These are phyloP conservation scores for Sylvia atricapilla DNA, from an alignment of 2,113 vertebrate species.

Conservation along the genomic window DNA sequence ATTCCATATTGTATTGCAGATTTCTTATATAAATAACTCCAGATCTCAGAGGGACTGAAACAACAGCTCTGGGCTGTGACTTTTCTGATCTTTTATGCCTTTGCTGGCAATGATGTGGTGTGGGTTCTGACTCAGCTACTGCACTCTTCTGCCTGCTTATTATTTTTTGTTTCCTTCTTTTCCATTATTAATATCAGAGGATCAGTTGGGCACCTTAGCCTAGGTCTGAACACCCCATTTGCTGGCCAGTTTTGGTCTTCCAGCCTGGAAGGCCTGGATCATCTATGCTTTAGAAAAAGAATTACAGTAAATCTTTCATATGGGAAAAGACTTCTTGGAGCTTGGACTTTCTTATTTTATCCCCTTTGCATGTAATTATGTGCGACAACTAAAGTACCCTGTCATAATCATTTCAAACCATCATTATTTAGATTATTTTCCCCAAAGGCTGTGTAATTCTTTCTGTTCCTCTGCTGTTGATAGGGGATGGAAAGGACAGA, in stretches of 20 bases:
- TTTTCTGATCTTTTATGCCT: not conserved
- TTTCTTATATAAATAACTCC: not conserved
- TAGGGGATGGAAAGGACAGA: not conserved
- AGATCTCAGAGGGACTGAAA: not conserved
- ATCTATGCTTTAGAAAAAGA: not conserved
- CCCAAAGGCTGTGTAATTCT: not conserved
- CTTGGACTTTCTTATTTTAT: not conserved
- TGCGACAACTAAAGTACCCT: not conserved
- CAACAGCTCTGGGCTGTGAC: not conserved
- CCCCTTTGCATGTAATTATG: not conserved
- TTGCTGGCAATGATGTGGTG: not conserved
- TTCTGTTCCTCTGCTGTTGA: not conserved
- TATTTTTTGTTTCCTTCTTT: rapidly evolving
- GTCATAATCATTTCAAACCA: not conserved
- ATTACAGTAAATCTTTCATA: not conserved
- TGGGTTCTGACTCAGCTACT: slow-evolving; percentile 16
- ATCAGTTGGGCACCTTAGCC: not conserved
- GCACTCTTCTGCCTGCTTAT: not conserved
- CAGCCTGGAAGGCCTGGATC: not conserved
- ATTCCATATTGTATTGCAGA: not conserved
- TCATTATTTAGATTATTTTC: not conserved
- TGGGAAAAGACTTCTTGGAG: not conserved
- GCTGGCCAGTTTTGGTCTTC: not conserved
- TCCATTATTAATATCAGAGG: not conserved
- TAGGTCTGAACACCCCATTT: not conserved